Percentiles rank a stretch among this genome's conserved stretches.
Evolutionary conservation across 2,888 invertebrate genomes (phyloP).

Genomic region (Drosophila cyrtoloma): DNA sequence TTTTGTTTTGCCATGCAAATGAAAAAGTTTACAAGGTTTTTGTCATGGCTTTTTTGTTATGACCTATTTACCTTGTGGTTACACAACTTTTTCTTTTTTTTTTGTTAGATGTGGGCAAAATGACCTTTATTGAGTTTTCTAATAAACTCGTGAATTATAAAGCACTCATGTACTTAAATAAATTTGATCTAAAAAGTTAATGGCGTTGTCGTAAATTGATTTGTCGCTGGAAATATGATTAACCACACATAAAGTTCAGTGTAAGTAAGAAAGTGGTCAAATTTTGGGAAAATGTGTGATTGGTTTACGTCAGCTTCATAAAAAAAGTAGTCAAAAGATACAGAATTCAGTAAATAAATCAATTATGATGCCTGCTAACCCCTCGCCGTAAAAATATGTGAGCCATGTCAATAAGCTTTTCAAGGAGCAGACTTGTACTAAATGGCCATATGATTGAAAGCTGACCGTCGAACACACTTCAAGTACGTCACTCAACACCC

Average conservation of each 20-base stretch:
- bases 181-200: slow-evolving; percentile 29
- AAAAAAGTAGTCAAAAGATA: slow-evolving; percentile 12
- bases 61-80: slow-evolving; percentile 14
- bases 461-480: slow-evolving; percentile 34
- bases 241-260: slow-evolving; percentile 23
- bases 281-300: slow-evolving; percentile 46
- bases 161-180: slow-evolving; percentile 3
- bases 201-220: slow-evolving; percentile 31
- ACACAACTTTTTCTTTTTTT: slow-evolving; percentile 4
- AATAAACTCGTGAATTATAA: neutral
- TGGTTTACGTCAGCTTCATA: slow-evolving; percentile 48
- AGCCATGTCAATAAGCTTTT: slow-evolving; percentile 42
- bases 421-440: slow-evolving; percentile 34
- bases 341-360: slow-evolving; percentile 51
- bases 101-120: neutral
- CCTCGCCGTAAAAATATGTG: slow-evolving; percentile 1
- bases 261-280: slow-evolving; percentile 29
- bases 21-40: slow-evolving; percentile 24
- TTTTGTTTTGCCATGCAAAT: slow-evolving; percentile 35
- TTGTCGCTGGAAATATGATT: slow-evolving; percentile 45
- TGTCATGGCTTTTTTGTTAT: slow-evolving; percentile 1
- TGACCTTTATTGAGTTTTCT: slow-evolving; percentile 8
- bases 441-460: slow-evolving; percentile 73
- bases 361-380: slow-evolving; percentile 39
- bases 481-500: slow-evolving; percentile 31